Base-by-base conservation (phyloP, 2,888 invertebrate species). In the Ophion costatus region DNA sequence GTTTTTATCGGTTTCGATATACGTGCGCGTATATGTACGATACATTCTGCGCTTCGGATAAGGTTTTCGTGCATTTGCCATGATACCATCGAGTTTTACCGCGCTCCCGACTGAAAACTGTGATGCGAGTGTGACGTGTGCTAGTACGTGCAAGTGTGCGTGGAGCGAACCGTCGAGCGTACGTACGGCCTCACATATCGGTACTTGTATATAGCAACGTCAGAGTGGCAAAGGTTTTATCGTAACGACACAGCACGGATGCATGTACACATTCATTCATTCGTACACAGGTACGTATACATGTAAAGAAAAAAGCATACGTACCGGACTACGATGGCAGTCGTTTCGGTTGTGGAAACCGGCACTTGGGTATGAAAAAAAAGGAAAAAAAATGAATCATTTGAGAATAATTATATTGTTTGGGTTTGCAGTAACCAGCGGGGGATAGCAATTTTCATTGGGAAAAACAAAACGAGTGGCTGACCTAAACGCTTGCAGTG, bases 151-250 rank as follows among this genome's bases (percentile, higher is more conserved):
- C 45, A 38, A 20, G 22, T 38, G 22, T 57, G 67, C 57, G 80
- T 77, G 71, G 66, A 59, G 79, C 77, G 38, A 73, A 70, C 61
- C 38, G 22, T 51, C 56, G 71, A 73, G 42, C 73, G 45, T 71
- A 42, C 61, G 61, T 61, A 42, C 42, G 42, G 33, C 42, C 6
- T 74, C 73, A 45, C 73, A 61, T 63, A 74, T 74, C 45, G 61
- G 20, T 38, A 71, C 33, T 56, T 22, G 14, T 22, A 57, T 64
- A 22, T 22, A 63, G 74, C 29, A 76, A 79, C 74, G 75, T 76
- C 61, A 56, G 33, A 42, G 74, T 7, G 75, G 74, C 80, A 33
- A 24, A 80, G 79, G 83, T 83, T 83, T 83, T 83, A 83, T 83
- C 83, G 83, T 70, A 80, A 83, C 75, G 74, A 66, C 59, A n/a